Conservation (phyloP, 2,113 vertebrate genomes). For the Alouatta palliata region DNA sequence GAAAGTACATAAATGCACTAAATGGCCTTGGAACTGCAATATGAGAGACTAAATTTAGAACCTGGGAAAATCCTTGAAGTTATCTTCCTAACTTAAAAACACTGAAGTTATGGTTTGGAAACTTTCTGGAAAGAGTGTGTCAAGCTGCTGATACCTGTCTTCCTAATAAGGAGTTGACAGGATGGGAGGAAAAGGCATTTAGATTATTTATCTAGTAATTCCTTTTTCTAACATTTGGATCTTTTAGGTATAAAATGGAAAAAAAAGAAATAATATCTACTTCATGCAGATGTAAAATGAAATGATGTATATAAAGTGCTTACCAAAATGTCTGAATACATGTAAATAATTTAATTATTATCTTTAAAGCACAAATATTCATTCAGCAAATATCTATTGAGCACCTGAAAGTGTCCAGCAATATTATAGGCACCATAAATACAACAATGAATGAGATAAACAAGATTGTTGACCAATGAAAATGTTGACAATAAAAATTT, state of each 20-base stretch:
- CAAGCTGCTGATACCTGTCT: neutral
- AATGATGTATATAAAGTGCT: neutral
- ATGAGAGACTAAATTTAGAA: constrained; percentile 11
- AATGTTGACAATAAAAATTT: neutral
- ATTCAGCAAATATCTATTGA: neutral
- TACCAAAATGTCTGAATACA: neutral
- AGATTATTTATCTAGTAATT: neutral
- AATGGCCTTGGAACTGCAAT: constrained; percentile 38
- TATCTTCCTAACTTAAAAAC: neutral
- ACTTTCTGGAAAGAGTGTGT: neutral
- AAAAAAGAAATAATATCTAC: neutral
- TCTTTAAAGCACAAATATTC: neutral
- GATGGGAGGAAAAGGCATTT: neutral
- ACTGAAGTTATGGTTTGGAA: neutral
- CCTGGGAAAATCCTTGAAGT: neutral
- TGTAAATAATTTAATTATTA: neutral
- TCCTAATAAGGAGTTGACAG: neutral
- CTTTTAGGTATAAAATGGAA: constrained; percentile 18
- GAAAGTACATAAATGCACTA: neutral
- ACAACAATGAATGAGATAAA: neutral
- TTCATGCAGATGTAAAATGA: neutral
- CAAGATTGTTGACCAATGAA: neutral
- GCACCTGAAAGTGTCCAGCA: neutral
- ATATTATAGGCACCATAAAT: constrained; percentile 2
- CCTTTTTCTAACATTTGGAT: neutral